These are phyloP conservation scores for Pogoniulus pusillus DNA, from an alignment of 2,797 vertebrate genomes.

Conservation along the genomic window DNA sequence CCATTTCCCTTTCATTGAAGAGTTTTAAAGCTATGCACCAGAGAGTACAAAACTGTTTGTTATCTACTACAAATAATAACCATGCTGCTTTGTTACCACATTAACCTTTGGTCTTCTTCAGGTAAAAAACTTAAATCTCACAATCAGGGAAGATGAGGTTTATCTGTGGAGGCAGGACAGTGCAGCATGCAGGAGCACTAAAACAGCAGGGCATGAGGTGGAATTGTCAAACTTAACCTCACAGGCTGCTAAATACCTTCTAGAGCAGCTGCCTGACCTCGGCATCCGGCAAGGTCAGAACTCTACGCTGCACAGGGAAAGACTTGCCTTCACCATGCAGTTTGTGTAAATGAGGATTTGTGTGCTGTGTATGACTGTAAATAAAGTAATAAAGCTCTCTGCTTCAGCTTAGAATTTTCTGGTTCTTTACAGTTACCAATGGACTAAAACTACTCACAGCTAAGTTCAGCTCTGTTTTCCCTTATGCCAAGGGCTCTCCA, in stretches of 20 bases:
- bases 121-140: neutral
- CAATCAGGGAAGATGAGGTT: slow-evolving; percentile 28
- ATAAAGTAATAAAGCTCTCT: neutral
- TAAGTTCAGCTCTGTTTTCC: neutral
- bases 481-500: neutral
- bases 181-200: neutral
- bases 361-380: neutral
- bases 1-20: neutral
- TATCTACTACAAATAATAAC: slow-evolving; percentile 43
- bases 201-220: neutral
- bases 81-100: slow-evolving; percentile 30
- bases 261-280: slow-evolving; percentile 10
- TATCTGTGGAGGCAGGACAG: neutral
- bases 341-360: slow-evolving; percentile 29
- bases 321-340: neutral
- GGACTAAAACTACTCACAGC: neutral
- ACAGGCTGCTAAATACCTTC: slow-evolving; percentile 34
- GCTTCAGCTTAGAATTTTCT: neutral
- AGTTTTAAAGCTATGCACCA: neutral
- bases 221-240: slow-evolving; percentile 44
- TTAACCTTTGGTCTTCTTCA: slow-evolving; percentile 47
- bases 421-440: neutral
- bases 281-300: slow-evolving; percentile 38
- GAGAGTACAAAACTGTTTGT: slow-evolving; percentile 24
- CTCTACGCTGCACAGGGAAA: neutral